Evolutionary conservation across 2,888 invertebrate genomes (phyloP), one percentile per base, ranked within the genome.

Genomic region (Fragum whitleyi): DNA sequence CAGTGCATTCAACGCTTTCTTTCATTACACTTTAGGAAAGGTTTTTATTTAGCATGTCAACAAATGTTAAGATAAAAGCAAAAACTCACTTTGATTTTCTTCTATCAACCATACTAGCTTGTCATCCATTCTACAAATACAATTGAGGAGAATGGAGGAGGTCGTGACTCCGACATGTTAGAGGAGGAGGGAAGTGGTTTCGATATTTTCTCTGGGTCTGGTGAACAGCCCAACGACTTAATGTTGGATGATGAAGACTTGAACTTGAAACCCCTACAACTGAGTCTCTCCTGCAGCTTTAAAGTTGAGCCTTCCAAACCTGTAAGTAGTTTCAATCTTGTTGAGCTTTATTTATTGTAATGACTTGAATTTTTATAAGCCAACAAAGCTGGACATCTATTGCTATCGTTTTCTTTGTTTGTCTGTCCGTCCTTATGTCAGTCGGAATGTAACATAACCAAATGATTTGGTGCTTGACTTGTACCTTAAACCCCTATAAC

Each of bases 201-300:
- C 7, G 85, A 78, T 16, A 55, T 82, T 11, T 75, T 61, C 57
- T 81, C 81, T 29, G 84, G 84, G 0, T 84, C 84, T 0, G 84
- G 81, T 2, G 79, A 72, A 6, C 61, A 67, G 21, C n/a, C 39
- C 3, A 57, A 75, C 11, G 85, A 82, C 23, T 81, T 86, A 1
- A 78, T 80, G 11, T 67, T 87, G 5, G 92, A 92, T 80, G 92
- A 91, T 80, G 92, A 92, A 69, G 91, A 91, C 68, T 86, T 86
- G 61, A 62, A 77, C 1, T 26, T 78, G 19, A 62, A 62, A 62
- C 77, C 78, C 26, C 47, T 80, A 36, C 59, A 78, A 55, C 61
- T 83, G 21, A 68, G 72, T 36, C 73, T 86, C 61, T 62, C 72
- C 19, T 83, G 83, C 68, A 23, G 68, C 21, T 47, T 53, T 16